Base-by-base conservation (phyloP, 2,113 vertebrate species). In the Notothenia rossii region DNA sequence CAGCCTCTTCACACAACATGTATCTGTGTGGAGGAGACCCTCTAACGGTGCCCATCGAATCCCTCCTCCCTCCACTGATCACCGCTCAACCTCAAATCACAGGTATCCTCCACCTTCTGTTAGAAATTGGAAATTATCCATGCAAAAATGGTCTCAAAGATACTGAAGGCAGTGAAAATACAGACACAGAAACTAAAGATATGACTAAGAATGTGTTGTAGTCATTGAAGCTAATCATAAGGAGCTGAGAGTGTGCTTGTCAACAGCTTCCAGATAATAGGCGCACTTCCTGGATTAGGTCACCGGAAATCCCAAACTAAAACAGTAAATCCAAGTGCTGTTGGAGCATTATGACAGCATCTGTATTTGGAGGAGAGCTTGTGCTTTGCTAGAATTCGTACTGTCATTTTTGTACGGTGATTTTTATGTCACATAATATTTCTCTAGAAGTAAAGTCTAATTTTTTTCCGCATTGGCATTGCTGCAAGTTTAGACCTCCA, bases 11-110 rank as follows among this genome's bases (percentile, higher is more conserved):
- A 1, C 91, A 92, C 59, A 93, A 88, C 17, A 94, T 97, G 95
- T 98, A 95, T 45, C 91, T 99, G 59, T 88, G 94, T 77, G 98
- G 97, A 2, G 96, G 96, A 1, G 90, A 96, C 67, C 91, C 84
- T 0, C 88, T 97, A 20, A 94, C 95, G 0, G 94, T 94, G 59
- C 91, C 96, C 0, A 5, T 94, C 2, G 96, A 98, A 83, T 96
- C 96, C 10, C 86, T 97, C 80, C 91, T 95, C 1, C 89, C 88
- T 0, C 74, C 67, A 1, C 77, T 93, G 0, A 1, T 33, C 12
- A 7, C 22, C 0, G 77, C 51, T 45, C 54, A 64, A 1, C 61
- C 92, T 1, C 87, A 29, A 3, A 17, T 36, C 65, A 60, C 81
- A 94, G 97, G 97, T 98, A 92, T 12, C 7, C 53, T 46, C 40